phyloP scores from a whole-genome alignment of 2,888 invertebrate species.

The Drosophila basisetae region DNA sequence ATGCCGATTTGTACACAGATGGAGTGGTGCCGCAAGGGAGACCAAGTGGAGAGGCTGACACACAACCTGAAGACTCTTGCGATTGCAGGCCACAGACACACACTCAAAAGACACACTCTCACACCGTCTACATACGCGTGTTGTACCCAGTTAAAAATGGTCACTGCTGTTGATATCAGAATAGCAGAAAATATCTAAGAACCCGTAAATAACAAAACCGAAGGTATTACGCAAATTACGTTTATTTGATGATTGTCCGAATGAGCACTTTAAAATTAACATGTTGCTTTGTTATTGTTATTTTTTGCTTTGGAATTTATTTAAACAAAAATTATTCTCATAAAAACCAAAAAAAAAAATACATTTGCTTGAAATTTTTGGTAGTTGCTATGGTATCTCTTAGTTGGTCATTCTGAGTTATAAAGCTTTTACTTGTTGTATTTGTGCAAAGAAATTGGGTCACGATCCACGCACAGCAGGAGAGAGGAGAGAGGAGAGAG shows the following conservation, averaged over 20 bases:
- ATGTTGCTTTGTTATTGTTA: background rate
- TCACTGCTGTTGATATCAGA: background rate
- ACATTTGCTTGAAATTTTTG: background rate
- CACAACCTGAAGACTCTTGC: conserved; percentile 65
- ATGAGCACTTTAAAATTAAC: background rate
- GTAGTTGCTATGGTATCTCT: background rate
- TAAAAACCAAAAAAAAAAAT: background rate
- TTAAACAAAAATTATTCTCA: background rate
- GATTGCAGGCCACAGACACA: conserved; percentile 40
- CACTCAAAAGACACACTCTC: conserved; percentile 11
- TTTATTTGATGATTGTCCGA: background rate
- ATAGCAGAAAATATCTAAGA: background rate
- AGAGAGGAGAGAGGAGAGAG: background rate
- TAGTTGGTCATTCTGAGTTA: background rate
- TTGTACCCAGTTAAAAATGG: background rate
- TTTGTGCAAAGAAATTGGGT: conserved; percentile 76
- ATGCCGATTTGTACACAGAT: conserved; percentile 58
- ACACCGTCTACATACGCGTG: background rate
- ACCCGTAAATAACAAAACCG: background rate
- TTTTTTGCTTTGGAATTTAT: background rate
- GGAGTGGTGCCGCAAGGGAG: conserved; percentile 6
- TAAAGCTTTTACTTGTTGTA: conserved; percentile 22
- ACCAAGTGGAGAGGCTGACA: background rate
- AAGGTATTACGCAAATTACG: background rate
- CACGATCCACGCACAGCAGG: conserved; percentile 62